Percentiles rank a stretch among this genome's conserved stretches.
phyloP scores from a whole-genome alignment of 2,888 invertebrate species.

The Drosophila kanekoi region DNA sequence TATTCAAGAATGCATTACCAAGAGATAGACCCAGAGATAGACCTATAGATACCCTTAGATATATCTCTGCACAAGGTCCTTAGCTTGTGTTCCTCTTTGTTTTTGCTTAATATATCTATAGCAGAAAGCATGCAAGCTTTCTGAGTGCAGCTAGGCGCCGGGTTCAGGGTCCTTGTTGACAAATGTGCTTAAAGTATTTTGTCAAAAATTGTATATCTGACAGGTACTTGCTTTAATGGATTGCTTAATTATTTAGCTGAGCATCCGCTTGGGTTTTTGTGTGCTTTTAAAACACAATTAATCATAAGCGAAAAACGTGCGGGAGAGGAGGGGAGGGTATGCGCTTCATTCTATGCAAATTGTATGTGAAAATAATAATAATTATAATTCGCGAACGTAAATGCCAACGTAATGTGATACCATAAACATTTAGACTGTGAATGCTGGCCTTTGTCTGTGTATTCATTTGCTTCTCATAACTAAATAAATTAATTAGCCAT shows the following conservation, averaged over 20 bases:
- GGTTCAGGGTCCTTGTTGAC: too few relatives aligned
- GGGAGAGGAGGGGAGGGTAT: not conserved
- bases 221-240: constrained; percentile 30
- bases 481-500: constrained; percentile 76
- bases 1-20: too few relatives aligned
- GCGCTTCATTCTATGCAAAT: constrained; percentile 68
- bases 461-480: constrained; percentile 53
- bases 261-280: constrained; percentile 39
- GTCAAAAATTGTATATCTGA: constrained; percentile 10
- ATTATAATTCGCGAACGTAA: constrained; percentile 33
- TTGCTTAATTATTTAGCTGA: constrained; percentile 49
- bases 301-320: constrained; percentile 53
- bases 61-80: too few relatives aligned
- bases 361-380: constrained; percentile 47
- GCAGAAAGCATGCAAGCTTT: too few relatives aligned
- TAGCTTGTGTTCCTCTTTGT: too few relatives aligned
- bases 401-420: constrained; percentile 65
- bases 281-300: constrained; percentile 59
- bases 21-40: too few relatives aligned
- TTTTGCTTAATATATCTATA: too few relatives aligned
- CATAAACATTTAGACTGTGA: constrained; percentile 72
- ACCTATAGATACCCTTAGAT: too few relatives aligned
- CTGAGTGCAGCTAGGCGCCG: too few relatives aligned
- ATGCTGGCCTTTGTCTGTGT: constrained; percentile 36
- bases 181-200: too few relatives aligned